These are phyloP conservation scores for Itoplectis maculator DNA, from an alignment of 2,888 invertebrate species.

Conservation along the genomic window DNA sequence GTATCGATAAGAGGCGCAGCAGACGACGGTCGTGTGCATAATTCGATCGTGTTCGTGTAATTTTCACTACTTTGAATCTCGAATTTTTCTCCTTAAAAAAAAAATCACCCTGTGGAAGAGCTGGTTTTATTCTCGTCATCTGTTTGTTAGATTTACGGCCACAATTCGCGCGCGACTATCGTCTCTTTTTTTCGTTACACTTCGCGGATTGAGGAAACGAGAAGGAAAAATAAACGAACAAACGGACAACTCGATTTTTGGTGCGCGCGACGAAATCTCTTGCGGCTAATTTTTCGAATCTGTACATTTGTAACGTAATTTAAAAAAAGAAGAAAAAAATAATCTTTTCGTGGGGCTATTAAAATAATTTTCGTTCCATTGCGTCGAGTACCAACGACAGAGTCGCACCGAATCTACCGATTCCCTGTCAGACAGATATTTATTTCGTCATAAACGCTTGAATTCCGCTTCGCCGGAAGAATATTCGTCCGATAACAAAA, in stretches of 20 bases:
- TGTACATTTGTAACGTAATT: conserved; percentile 68
- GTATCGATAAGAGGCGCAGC: conserved; percentile 48
- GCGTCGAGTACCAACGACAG: conserved; percentile 44
- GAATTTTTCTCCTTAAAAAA: conserved; percentile 38
- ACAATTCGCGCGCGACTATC: conserved; percentile 19
- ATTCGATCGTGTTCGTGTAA: conserved; percentile 48
- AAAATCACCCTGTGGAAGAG: conserved; percentile 20
- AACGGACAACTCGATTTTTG: background rate
- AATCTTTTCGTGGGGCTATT: conserved; percentile 46
- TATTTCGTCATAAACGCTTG: conserved; percentile 38
- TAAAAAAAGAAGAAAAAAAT: conserved; percentile 45
- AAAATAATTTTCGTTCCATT: conserved; percentile 20
- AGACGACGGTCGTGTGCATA: conserved; percentile 42
- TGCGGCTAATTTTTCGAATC: conserved; percentile 51
- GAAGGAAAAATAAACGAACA: background rate
- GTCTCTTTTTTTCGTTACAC: conserved; percentile 20
- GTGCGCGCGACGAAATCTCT: conserved; percentile 42
- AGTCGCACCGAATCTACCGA: conserved; percentile 47
- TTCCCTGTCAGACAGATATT: conserved; percentile 36
- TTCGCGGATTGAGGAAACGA: conserved; percentile 37
- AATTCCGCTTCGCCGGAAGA: conserved; percentile 5
- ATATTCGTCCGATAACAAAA: background rate
- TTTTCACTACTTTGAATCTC: conserved; percentile 47
- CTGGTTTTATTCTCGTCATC: conserved; percentile 25
- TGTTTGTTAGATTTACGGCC: conserved; percentile 42